Base-by-base conservation (phyloP, 1,140 invertebrate species). In the Leptinotarsa lineolata region DNA sequence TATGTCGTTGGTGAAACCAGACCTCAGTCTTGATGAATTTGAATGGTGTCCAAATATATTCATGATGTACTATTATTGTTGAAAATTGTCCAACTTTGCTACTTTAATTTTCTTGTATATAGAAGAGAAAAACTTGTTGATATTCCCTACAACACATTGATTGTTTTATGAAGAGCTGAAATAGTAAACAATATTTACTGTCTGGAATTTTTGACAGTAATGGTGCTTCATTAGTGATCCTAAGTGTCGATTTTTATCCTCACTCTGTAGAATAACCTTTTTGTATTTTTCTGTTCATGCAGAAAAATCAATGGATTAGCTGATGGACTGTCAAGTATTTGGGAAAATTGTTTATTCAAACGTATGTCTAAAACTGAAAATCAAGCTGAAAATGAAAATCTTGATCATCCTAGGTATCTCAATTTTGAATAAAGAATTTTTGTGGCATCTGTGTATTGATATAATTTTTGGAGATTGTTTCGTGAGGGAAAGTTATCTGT, bases 261-360 rank as follows among this genome's bases (percentile, higher is more conserved):
- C 18, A n/a, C 30, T 24, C n/a, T 11, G 64, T 66, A 66, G 64
- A 66, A 39, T 66, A 66, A 20, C 60, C 39, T 66, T 66, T 66
- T 66, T 66, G 64, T 66, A 39, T 68, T 54, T 45, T 63, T 54
- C 20, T 68, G 22, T 54, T 75, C 70, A 70, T 68, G 70, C 70
- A 78, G 77, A 68, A 78, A 78, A 74, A 78, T 93, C 76, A 92
- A 90, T 84, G 92, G 92, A 78, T 86, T 92, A 76, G 90, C 91
- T 60, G 89, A 90, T 60, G 91, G 91, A 21, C 86, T 93, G 54
- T 89, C 91, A 4, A 89, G 88, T 58, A 86, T 92, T 65, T 87
- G 92, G 78, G 89, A 91, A 81, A 90, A 89, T 83, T 91, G 90
- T 83, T 86, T 92, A 66, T 88, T 90, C 79, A 88, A 89, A 80